Conservation (phyloP, 1,140 invertebrate species). For the Oryctes rhinoceros region DNA sequence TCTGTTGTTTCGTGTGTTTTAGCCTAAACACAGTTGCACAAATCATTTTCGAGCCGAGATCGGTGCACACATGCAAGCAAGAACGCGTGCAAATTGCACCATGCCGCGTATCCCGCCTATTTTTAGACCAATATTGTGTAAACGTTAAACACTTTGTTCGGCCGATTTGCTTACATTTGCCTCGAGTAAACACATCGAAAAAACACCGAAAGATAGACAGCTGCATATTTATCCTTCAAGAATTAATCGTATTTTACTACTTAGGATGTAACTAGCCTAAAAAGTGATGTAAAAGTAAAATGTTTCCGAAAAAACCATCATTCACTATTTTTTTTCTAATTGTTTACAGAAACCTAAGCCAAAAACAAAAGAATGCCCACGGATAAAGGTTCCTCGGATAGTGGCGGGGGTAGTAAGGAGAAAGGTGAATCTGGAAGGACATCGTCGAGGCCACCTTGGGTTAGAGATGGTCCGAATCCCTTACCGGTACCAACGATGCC, state of each 20-base stretch:
- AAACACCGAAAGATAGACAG: not conserved
- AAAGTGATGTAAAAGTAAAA: no score
- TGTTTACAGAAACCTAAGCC: constrained; percentile 7
- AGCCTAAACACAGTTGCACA: not conserved
- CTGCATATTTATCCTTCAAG: not conserved
- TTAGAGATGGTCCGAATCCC: constrained; percentile 73
- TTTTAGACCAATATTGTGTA: constrained; percentile 28
- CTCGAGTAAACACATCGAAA: not conserved
- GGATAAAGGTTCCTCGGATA: constrained; percentile 22
- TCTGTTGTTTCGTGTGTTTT: not conserved
- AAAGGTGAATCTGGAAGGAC: constrained; percentile 54
- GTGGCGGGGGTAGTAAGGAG: constrained; percentile 24
- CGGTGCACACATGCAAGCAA: not conserved
- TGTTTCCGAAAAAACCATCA: no score
- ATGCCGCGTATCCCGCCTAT: not conserved
- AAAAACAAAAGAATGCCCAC: constrained; percentile 11
- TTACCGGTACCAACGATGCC: constrained; percentile 67
- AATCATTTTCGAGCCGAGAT: not conserved
- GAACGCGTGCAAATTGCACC: not conserved
- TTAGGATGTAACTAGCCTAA: no score
- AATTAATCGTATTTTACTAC: no score
- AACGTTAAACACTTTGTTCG: constrained; percentile 17
- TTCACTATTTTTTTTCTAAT: not conserved
- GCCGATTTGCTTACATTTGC: not conserved
- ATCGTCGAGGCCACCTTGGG: constrained; percentile 82